Base-by-base conservation (phyloP, 2,113 vertebrate species). In the Megatriorchis doriae region DNA sequence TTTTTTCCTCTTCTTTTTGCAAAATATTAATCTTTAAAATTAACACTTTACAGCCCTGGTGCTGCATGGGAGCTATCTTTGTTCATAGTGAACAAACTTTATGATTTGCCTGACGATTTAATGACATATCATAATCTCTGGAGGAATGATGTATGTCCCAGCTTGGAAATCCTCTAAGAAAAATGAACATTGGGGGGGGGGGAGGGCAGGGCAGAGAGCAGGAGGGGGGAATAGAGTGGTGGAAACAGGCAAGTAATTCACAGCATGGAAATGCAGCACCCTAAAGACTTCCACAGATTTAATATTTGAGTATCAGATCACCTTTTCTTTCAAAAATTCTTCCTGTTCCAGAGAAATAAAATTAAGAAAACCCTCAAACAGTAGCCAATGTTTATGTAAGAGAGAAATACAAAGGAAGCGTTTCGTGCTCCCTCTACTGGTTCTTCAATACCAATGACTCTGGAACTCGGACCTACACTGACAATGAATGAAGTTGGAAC, bases 371-470 rank as follows among this genome's bases (percentile, higher is more conserved):
- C 31, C 58, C 73, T 78, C 27, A 40, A 61, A 63, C 63, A 26
- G 87, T 26, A 93, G 90, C 56, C 48, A 42, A 23, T 63, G 90
- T 90, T 97, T 97, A 95, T 11, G 7, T 95, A 95, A 97, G 72
- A 59, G 81, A 22, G 52, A 45, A 45, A 38, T 8, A 45, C 1
- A 32, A 75, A 36, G 62, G 42, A 6, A 92, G 38, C 3, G 70
- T 50, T 80, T 65, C 10, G 32, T 72, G 86, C 96, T 93, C 97
- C 97, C 97, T 93, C 97, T 97, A 22, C 96, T 86, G 97, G 90
- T 40, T 67, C 32, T n/a, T 26, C 59, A 11, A 1, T 9, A 53
- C 62, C 18, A 4, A 1, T 27, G 61, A 16, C 29, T 58, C 27
- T 20, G 27, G 25, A 2, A 3, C 29, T 36, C 8, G 0, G 3